phyloP scores from a whole-genome alignment of 2,113 vertebrate species.

The Puffinus mauretanicus region DNA sequence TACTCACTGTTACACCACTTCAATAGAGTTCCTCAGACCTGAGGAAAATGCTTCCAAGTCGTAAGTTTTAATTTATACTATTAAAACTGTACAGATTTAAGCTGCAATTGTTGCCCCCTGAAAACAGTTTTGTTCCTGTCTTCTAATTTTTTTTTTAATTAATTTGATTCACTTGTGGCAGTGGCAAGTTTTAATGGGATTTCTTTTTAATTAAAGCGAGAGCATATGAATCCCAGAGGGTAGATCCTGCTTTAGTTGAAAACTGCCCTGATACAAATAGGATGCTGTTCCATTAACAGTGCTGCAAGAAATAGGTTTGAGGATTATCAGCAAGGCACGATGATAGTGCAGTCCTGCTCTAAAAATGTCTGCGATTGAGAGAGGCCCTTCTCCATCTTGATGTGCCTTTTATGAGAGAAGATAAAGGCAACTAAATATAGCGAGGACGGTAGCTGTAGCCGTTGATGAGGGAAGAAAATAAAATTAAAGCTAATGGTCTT shows the following conservation, averaged over 20 bases:
- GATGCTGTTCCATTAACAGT: conserved; percentile 21
- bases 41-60: background rate
- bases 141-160: background rate
- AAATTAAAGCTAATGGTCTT: background rate
- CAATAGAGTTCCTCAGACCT: background rate
- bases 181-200: conserved; percentile 23
- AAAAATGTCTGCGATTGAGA: background rate
- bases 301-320: background rate
- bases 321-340: background rate
- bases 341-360: background rate
- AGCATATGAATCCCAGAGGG: conserved; percentile 26
- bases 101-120: background rate
- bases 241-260: conserved; percentile 29
- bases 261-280: background rate
- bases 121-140: background rate
- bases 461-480: background rate
- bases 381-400: background rate
- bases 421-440: background rate
- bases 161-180: conserved; percentile 29
- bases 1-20: background rate
- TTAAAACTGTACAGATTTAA: background rate
- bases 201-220: conserved; percentile 43
- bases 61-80: background rate
- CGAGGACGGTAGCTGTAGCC: background rate
- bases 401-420: background rate